phyloP scores from a whole-genome alignment of 2,797 vertebrate species.

The Neostethus bicornis region DNA sequence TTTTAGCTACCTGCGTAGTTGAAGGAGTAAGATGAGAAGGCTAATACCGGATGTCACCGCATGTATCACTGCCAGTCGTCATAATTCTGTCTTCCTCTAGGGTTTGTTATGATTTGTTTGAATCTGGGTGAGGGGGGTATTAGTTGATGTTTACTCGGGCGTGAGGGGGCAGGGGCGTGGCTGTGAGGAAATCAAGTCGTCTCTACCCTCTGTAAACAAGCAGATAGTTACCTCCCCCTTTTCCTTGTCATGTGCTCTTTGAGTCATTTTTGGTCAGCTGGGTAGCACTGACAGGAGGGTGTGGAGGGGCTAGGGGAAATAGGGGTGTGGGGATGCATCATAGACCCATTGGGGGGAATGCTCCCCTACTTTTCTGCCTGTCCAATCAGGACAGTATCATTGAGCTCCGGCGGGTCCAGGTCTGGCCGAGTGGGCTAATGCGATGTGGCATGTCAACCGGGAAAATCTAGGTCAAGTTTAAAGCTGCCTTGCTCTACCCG shows the following conservation, averaged over 20 bases:
- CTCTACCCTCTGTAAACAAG: slow-evolving; percentile 56
- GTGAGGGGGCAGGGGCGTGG: slow-evolving; percentile 57
- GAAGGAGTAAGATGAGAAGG: slow-evolving; percentile 38
- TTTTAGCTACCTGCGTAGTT: slow-evolving; percentile 30
- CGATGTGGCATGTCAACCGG: slow-evolving; percentile 83
- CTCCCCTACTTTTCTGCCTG: slow-evolving; percentile 83
- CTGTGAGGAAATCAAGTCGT: slow-evolving; percentile 59
- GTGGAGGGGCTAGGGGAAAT: slow-evolving; percentile 9
- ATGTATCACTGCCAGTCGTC: slow-evolving; percentile 17
- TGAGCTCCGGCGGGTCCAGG: slow-evolving; percentile 79
- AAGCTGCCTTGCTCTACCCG: slow-evolving; percentile 68
- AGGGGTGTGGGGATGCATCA: slow-evolving; percentile 49
- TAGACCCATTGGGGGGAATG: slow-evolving; percentile 77
- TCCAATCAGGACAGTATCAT: slow-evolving; percentile 81
- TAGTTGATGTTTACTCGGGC: slow-evolving; percentile 59
- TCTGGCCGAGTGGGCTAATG: slow-evolving; percentile 82
- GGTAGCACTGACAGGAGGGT: slow-evolving; percentile 30
- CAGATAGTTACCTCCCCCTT: slow-evolving; percentile 17
- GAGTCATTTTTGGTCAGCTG: slow-evolving; percentile 72
- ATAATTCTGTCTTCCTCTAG: slow-evolving; percentile 32
- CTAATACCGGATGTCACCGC: slow-evolving; percentile 39
- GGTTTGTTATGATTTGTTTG: slow-evolving; percentile 67
- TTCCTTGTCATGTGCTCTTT: slow-evolving; percentile 23
- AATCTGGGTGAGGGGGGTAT: slow-evolving; percentile 59
- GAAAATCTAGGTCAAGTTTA: slow-evolving; percentile 91